Percentiles rank a stretch among this genome's conserved stretches.
Conservation (phyloP, 2,113 vertebrate genomes). For the Cyprinodon variegatus region DNA sequence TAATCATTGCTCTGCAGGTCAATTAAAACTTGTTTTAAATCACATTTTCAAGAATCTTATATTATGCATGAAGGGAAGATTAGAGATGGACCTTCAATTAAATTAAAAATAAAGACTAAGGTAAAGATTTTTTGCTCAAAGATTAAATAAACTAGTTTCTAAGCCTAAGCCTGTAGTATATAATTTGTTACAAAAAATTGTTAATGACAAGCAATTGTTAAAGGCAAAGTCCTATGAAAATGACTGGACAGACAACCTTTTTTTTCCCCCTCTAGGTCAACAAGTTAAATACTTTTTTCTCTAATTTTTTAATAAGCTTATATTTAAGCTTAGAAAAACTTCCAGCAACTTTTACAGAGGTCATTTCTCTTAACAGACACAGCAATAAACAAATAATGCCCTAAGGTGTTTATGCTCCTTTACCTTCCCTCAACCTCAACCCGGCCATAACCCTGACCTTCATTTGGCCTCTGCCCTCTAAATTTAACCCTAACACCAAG, state of each 20-base stretch:
- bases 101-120: not conserved
- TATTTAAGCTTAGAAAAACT: not conserved
- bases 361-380: conserved; percentile 36
- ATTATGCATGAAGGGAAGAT: not conserved
- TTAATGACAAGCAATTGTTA: not conserved
- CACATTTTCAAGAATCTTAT: not conserved
- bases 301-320: not conserved
- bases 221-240: not conserved
- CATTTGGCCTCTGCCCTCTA: conserved; percentile 67
- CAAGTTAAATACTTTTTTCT: not conserved
- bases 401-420: conserved; percentile 58
- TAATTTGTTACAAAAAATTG: not conserved
- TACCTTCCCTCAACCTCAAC: conserved; percentile 73
- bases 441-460: conserved; percentile 76
- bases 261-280: not conserved
- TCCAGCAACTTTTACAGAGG: not conserved
- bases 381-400: conserved; percentile 59
- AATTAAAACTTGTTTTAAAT: not conserved
- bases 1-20: not conserved
- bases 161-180: not conserved
- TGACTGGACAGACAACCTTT: not conserved
- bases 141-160: not conserved
- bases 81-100: not conserved
- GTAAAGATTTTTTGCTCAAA: not conserved
- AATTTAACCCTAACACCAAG: conserved; percentile 80